These are phyloP conservation scores for Bubo bubo DNA, from an alignment of 2,113 vertebrate genomes.

Conservation along the genomic window DNA sequence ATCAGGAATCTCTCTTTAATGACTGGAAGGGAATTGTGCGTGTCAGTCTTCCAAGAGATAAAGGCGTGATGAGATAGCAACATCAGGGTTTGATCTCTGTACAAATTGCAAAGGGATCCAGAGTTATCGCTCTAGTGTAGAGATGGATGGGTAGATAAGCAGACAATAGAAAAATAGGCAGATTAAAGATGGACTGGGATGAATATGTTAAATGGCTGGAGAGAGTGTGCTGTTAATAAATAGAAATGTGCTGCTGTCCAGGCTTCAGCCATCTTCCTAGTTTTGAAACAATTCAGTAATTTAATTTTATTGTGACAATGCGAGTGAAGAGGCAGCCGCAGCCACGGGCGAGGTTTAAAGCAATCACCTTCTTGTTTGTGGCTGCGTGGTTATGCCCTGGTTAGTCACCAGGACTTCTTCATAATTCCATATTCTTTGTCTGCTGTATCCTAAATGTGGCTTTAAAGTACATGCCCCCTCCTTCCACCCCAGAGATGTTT, in stretches of 20 bases:
- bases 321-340: accelerated
- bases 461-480: accelerated
- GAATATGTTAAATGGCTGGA: accelerated
- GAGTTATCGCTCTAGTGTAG: accelerated
- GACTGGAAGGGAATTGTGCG: background rate
- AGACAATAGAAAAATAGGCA: background rate
- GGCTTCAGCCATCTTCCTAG: background rate
- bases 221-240: accelerated
- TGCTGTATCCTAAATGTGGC: background rate
- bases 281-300: accelerated
- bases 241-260: accelerated
- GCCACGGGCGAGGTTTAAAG: background rate
- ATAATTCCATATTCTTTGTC: background rate
- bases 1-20: accelerated
- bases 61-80: accelerated
- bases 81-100: accelerated
- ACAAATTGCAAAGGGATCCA: background rate
- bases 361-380: accelerated
- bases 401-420: background rate
- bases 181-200: background rate
- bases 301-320: too few relatives aligned
- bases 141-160: accelerated
- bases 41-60: accelerated
- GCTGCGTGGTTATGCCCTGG: background rate
- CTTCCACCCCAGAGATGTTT: too few relatives aligned